Evolutionary conservation across 1,140 invertebrate species (phyloP), one percentile per base, ranked within the genome.

Genomic region (Magallana ariakensis): DNA sequence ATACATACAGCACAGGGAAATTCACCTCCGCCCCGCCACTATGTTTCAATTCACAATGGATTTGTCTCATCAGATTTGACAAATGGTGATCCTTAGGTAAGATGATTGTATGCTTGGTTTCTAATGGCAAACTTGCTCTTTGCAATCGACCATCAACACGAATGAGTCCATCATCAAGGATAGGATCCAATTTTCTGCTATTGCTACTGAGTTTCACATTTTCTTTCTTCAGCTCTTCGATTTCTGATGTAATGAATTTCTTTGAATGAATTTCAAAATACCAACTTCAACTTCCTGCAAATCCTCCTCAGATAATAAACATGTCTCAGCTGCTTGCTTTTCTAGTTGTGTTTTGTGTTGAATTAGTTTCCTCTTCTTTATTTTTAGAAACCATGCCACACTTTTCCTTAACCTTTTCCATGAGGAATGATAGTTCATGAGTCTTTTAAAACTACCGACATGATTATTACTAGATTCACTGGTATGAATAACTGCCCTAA

Each of bases 131-230:
- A 46, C 33, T 46, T 46, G 33, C 33, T 46, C 0, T 46, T 2
- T 46, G 33, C 33, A 46, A 46, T 46, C 33, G 33, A 46, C 33
- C 33, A 46, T 0, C 2, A 1, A 46, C 33, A 46, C 33, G 33
- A 46, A 1, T 46, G 33, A 46, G 33, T 46, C 82, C 86, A 55
- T 85, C 56, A 15, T 88, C 57, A 19, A 90, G 53, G 26, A 81
- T 4, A n/a, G 87, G 86, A 22, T 89, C 85, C 3, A 90, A 81
- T 46, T 70, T 86, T n/a, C 55, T 15, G 11, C 87, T 87, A n/a
- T 57, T 56, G 19, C 54, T 83, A 53, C 6, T 22, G 1, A 8
- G 5, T 33, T 75, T 86, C 22, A 85, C 56, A 58, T 55, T 2
- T 26, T n/a, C 16, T 16, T 55, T 57, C 11, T 22, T 46, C 11